Percentiles rank a stretch among this genome's conserved stretches.
These are phyloP conservation scores for Emmelina monodactyla DNA, from an alignment of 2,888 invertebrate genomes.

Conservation along the genomic window DNA sequence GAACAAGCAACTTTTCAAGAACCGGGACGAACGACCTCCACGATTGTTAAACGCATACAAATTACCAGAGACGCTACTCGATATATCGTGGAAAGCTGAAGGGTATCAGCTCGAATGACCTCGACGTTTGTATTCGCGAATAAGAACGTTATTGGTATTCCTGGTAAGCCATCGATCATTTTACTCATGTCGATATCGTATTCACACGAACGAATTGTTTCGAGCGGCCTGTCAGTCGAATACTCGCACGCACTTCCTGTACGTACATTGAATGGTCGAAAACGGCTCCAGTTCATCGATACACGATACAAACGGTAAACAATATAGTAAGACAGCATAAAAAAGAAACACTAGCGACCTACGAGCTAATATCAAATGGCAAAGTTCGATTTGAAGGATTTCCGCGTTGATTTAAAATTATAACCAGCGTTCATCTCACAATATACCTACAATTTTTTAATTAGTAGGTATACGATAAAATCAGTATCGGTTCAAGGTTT, in stretches of 20 bases:
- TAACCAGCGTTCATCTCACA: background rate
- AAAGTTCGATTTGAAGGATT: slow-evolving; percentile 35
- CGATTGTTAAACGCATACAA: slow-evolving; percentile 49
- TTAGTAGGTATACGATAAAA: background rate
- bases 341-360: slow-evolving; percentile 28
- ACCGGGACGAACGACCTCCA: slow-evolving; percentile 64
- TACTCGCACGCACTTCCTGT: slow-evolving; percentile 57
- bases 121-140: background rate
- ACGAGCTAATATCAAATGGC: slow-evolving; percentile 34
- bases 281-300: slow-evolving; percentile 20
- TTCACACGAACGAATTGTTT: slow-evolving; percentile 23
- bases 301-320: background rate
- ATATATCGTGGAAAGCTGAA: slow-evolving; percentile 24
- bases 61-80: slow-evolving; percentile 25
- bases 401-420: slow-evolving; percentile 23
- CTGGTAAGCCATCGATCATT: background rate
- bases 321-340: slow-evolving; percentile 4
- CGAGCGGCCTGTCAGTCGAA: slow-evolving; percentile 35
- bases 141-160: background rate
- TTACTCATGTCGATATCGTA: slow-evolving; percentile 16
- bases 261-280: slow-evolving; percentile 33
- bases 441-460: no score
- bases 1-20: slow-evolving; percentile 38
- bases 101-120: slow-evolving; percentile 3
- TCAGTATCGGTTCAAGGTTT: background rate